Conservation (phyloP, 2,113 vertebrate genomes). For the Lanius ludovicianus region DNA sequence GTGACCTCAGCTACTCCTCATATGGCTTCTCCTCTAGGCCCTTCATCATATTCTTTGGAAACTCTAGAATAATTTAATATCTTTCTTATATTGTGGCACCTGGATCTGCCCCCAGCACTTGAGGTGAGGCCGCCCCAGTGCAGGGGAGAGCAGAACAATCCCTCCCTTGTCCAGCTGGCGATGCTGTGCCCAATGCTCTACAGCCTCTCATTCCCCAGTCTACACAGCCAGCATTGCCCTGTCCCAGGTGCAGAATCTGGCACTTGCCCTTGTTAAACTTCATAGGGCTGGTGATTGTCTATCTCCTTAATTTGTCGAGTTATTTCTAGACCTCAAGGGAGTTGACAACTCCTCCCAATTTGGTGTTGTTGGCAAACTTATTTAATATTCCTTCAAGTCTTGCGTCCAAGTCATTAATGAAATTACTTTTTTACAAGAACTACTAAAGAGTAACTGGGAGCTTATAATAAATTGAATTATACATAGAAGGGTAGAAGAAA, state of each 20-base stretch:
- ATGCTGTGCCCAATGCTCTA: not conserved
- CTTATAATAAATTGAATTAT: not conserved
- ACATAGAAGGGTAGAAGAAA: not conserved
- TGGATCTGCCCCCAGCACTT: not conserved
- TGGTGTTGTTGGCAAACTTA: not conserved
- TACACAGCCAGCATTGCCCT: not conserved
- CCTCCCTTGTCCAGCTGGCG: accelerated
- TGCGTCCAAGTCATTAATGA: not conserved
- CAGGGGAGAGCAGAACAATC: accelerated
- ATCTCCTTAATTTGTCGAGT: not conserved
- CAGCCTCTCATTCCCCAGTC: not conserved
- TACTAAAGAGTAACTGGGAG: not conserved
- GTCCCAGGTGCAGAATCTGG: not conserved
- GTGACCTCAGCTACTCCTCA: not conserved
- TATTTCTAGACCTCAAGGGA: not conserved
- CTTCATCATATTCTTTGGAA: not conserved
- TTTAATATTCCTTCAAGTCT: not conserved
- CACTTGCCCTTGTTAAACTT: not conserved
- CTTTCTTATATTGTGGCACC: not conserved
- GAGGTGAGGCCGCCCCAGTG: accelerated
- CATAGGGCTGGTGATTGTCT: not conserved
- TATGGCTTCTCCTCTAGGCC: no score
- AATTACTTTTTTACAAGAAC: not conserved
- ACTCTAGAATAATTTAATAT: not conserved
- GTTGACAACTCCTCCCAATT: not conserved